A percentile compares a stretch with the other conserved stretches of the same genome.
These are phyloP conservation scores for Etia nguti DNA, from an alignment of 2,113 vertebrate genomes.

Conservation along the genomic window DNA sequence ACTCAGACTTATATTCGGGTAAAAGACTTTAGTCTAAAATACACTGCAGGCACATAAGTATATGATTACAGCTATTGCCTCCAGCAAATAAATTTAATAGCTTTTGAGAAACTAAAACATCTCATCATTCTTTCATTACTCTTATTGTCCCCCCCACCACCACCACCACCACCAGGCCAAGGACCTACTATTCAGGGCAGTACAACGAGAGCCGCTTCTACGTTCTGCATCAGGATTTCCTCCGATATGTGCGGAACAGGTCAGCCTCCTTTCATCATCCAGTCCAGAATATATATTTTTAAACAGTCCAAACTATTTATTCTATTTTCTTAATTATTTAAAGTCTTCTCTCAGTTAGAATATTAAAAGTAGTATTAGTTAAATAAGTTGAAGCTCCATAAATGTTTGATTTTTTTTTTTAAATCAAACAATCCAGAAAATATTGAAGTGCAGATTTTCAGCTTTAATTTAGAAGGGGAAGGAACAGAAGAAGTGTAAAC, in stretches of 20 bases:
- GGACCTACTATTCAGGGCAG: conserved; percentile 56
- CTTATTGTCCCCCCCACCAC: conserved; percentile 2
- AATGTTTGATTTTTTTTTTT: neutral
- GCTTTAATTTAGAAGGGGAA: neutral
- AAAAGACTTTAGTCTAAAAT: neutral
- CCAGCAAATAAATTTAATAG: neutral
- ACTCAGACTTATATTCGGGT: neutral
- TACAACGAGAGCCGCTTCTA: conserved; percentile 73
- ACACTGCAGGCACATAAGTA: neutral
- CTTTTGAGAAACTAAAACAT: neutral
- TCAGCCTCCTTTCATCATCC: conserved; percentile 6
- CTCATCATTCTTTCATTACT: neutral
- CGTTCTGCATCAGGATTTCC: conserved; percentile 82
- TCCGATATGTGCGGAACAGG: conserved; percentile 86
- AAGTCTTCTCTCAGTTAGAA: neutral
- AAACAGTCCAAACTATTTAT: neutral
- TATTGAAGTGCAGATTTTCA: neutral
- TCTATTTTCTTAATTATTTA: neutral
- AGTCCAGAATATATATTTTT: neutral
- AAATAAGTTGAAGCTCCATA: neutral
- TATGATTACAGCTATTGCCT: neutral
- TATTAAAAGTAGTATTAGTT: neutral
- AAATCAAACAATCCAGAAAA: neutral
- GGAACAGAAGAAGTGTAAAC: neutral
- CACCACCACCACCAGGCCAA: conserved; percentile 68